Base-by-base conservation (phyloP, 1,140 invertebrate species). In the Chrysoperla carnea region DNA sequence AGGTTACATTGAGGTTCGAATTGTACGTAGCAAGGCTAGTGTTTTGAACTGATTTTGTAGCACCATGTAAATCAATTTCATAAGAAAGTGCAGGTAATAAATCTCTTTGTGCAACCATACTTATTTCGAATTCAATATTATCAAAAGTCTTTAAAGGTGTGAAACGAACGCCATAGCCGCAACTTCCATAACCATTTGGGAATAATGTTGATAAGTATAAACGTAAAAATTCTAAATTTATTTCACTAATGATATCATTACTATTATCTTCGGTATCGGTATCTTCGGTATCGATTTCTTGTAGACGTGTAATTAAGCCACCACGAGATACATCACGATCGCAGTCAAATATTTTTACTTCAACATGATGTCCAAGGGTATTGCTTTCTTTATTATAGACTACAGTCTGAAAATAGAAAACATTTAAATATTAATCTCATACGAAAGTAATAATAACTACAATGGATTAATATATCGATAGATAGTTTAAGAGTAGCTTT, bases 1-100 rank as follows among this genome's bases (percentile, higher is more conserved):
- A 48, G 0, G 51, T 27, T 3, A 41, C 39, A 15, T 46, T 42
- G 6, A 44, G 31, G 35, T 49, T 50, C 29, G 40, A 44, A 43
- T 51, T 50, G n/a, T 36, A 46, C 17, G 14, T 45, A 23, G 17
- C 17, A 3, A 23, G 5, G 5, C 5, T 23, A 5, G 17, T 23
- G 17, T 23, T 23, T 2, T 23, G 2, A 23, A 23, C 17, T 11
- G 48, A 44, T 38, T n/a, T 36, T 33, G 43, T 46, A 17, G 38
- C 28, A 11, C 37, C 8, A 0, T 42, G 38, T 8, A 46, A 40
- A 23, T 23, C 17, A 23, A 23, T 5, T 23, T 23, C 2, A 23
- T 3, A 23, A 23, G 2, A 3, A 3, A 23, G 5, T 23, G 17
- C 2, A 23, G 5, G 5, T 23, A 23, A 23, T n/a, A n/a, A n/a